Evolutionary conservation across 2,797 vertebrate genomes (phyloP).

Genomic region (Anniella stebbinsi): DNA sequence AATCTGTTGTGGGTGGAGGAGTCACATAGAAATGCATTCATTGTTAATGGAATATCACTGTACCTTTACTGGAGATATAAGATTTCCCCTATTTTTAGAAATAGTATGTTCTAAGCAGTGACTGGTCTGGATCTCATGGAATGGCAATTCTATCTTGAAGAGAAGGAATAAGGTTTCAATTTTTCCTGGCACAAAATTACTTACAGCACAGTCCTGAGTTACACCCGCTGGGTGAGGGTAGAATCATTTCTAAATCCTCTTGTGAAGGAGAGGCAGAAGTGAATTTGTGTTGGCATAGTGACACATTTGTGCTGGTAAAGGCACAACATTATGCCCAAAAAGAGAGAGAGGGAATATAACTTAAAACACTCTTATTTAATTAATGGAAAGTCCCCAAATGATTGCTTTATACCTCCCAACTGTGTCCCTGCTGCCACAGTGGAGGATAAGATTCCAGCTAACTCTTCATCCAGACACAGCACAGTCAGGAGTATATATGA

Average conservation of each 20-base stretch:
- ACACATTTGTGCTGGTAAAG: not conserved
- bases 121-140: slow-evolving; percentile 33
- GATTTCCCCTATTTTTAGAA: slow-evolving; percentile 43
- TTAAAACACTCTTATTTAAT: not conserved
- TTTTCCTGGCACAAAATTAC: slow-evolving; percentile 16
- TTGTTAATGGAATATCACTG: slow-evolving; percentile 43
- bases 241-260: not conserved
- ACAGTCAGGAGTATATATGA: not conserved
- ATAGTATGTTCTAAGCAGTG: slow-evolving; percentile 49
- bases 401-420: not conserved
- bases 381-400: not conserved
- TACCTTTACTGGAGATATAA: slow-evolving; percentile 49
- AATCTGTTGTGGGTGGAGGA: slow-evolving; percentile 54
- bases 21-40: slow-evolving; percentile 39
- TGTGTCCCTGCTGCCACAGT: not conserved
- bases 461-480: not conserved
- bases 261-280: not conserved
- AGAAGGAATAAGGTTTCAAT: slow-evolving; percentile 7
- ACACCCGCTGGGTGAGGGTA: not conserved
- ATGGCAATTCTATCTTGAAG: slow-evolving; percentile 26
- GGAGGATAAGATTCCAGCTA: not conserved
- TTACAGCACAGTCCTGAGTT: not conserved
- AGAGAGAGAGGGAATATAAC: not conserved
- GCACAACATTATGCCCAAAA: not conserved
- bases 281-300: not conserved